Evolutionary conservation across 2,888 invertebrate species (phyloP).

Genomic region (Heteromurus nitidus): DNA sequence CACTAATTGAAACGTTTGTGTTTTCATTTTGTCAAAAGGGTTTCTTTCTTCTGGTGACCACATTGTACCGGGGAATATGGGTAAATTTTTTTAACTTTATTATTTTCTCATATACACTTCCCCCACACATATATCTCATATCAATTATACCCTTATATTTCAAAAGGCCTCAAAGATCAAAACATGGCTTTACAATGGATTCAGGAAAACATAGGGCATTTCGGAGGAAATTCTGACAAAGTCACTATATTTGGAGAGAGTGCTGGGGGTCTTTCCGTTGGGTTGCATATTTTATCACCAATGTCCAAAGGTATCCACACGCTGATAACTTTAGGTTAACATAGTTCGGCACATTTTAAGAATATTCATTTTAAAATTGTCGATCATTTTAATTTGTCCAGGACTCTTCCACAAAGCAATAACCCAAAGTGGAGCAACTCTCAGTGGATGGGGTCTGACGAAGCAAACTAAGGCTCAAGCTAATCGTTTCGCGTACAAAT

Average conservation of each 20-base stretch:
- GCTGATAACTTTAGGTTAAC: no score
- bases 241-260: constrained; percentile 55
- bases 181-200: constrained; percentile 56
- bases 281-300: constrained; percentile 59
- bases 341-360: neutral
- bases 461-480: constrained; percentile 57
- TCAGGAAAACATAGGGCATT: constrained; percentile 43
- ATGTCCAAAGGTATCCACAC: constrained; percentile 56
- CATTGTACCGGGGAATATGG: constrained; percentile 56
- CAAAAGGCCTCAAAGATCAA: constrained; percentile 65
- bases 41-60: constrained; percentile 65
- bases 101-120: no score
- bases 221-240: constrained; percentile 49
- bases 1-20: no score
- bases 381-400: constrained; percentile 4
- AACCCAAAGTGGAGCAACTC: constrained; percentile 59
- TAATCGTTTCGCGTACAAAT: constrained; percentile 61
- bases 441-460: constrained; percentile 56
- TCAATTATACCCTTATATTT: no score
- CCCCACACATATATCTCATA: no score
- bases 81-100: no score
- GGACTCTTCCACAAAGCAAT: constrained; percentile 62
- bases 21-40: constrained; percentile 35
- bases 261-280: constrained; percentile 55
- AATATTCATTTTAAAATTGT: neutral